phyloP scores from a whole-genome alignment of 53 echinoderm and acorn worm genomes.

The Apostichopus leukothele region DNA sequence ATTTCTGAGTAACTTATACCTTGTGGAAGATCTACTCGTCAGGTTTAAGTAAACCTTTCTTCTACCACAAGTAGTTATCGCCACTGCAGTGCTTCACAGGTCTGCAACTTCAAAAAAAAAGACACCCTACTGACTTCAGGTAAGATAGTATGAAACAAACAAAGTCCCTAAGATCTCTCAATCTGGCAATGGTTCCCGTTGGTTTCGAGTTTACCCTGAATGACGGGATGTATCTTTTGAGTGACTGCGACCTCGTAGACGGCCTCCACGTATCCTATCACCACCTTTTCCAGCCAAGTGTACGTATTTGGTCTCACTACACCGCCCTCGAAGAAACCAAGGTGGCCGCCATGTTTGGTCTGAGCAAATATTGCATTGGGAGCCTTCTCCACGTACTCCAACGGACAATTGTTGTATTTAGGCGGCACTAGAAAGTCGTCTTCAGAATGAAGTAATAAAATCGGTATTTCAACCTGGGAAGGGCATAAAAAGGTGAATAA shows the following conservation, averaged over 20 bases:
- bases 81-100: not conserved
- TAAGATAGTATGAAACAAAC: too few relatives aligned
- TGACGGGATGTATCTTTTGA: slow-evolving; percentile 34
- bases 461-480: slow-evolving; percentile 74
- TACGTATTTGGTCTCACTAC: slow-evolving; percentile 72
- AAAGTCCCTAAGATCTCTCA: not conserved
- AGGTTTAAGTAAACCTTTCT: not conserved
- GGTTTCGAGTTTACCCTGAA: slow-evolving; percentile 8
- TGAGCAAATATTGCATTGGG: slow-evolving; percentile 79
- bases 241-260: slow-evolving; percentile 63
- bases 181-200: slow-evolving; percentile 18
- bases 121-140: too few relatives aligned
- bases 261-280: slow-evolving; percentile 68
- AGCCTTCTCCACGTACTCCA: slow-evolving; percentile 61
- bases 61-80: not conserved
- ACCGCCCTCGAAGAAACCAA: slow-evolving; percentile 98
- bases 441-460: slow-evolving; percentile 81
- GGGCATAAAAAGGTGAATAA: not conserved
- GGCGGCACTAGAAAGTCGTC: slow-evolving; percentile 92
- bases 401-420: slow-evolving; percentile 63
- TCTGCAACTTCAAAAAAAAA: too few relatives aligned
- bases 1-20: not conserved
- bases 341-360: slow-evolving; percentile 99
- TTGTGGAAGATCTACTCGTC: not conserved
- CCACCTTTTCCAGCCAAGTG: slow-evolving; percentile 82